Evolutionary conservation across 2,797 vertebrate genomes (phyloP).

Genomic region (Pangasius mekongensis): DNA sequence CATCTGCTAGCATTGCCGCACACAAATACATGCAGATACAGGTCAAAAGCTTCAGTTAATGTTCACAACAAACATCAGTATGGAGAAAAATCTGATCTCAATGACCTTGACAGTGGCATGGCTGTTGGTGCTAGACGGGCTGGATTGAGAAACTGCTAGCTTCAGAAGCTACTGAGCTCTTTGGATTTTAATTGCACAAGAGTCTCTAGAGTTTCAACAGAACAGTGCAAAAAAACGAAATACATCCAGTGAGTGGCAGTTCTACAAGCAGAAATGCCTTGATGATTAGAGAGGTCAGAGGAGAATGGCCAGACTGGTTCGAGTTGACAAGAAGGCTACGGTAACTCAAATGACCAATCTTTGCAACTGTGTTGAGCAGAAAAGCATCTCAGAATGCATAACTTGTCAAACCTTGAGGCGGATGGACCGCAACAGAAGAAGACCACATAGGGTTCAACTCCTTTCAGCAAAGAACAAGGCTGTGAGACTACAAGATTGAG

Average conservation of each 20-base stretch:
- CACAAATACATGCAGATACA: neutral
- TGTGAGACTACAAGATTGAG: neutral
- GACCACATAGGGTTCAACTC: neutral
- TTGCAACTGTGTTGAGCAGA: no score
- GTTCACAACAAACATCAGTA: neutral
- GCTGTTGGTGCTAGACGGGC: neutral
- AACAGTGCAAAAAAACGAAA: neutral
- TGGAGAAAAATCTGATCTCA: neutral
- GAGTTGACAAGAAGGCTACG: no score
- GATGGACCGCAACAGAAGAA: neutral
- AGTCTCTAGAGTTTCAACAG: neutral
- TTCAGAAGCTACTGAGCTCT: neutral
- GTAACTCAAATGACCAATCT: neutral
- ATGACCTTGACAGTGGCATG: neutral
- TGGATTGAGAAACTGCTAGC: neutral
- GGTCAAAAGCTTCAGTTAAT: neutral
- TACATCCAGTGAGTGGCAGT: neutral
- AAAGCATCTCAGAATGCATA: neutral
- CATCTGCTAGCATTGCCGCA: neutral
- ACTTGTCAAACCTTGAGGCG: neutral
- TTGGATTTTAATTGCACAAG: neutral
- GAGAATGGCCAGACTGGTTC: neutral
- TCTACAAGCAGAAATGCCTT: neutral
- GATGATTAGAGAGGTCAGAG: neutral
- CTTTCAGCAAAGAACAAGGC: neutral